Evolutionary conservation across 2,888 invertebrate genomes (phyloP), one percentile per base, ranked within the genome.

Genomic region (Limnephilus rhombicus): DNA sequence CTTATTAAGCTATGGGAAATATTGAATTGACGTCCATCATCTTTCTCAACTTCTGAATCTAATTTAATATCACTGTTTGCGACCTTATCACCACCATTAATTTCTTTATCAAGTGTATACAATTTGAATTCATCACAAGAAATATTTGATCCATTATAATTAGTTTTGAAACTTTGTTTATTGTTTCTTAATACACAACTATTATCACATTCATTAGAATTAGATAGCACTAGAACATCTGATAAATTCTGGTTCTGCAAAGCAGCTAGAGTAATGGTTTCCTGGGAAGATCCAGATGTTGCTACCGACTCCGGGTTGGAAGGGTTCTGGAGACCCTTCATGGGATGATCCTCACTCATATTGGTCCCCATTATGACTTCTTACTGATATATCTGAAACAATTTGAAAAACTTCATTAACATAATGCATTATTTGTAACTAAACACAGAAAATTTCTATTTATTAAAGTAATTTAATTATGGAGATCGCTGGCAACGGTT

Each of bases 311-410:
- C 85, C 85, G 45, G 45, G 29, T 11, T 29, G 15, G 89, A 90
- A 49, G 91, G n/a, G 85, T 13, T 92, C 85, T 90, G 90, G 45
- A 87, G 87, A 41, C 90, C 91, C 29, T 92, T 93, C 31, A 91
- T 18, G 45, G 91, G 91, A 24, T 93, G 92, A 53, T 91, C 92
- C 81, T 93, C 93, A 68, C 93, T 93, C 93, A 93, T 92, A 45
- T 93, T 93, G 93, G 93, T 93, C 91, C 93, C 93, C 93, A 93
- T 93, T 41, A 34, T 68, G 15, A 31, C 29, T 86, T 9, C 87
- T 45, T 89, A 81, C 18, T 81, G 34, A 18, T 29, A 81, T 82
- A 41, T 45, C 90, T 90, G 90, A 53, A 90, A 90, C 45, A 90
- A 90, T 13, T 13, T 53, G 53, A 53, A 85, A 37, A 85, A 85